These are phyloP conservation scores for Crocallis elinguaria DNA, from an alignment of 2,888 invertebrate species.

Conservation along the genomic window DNA sequence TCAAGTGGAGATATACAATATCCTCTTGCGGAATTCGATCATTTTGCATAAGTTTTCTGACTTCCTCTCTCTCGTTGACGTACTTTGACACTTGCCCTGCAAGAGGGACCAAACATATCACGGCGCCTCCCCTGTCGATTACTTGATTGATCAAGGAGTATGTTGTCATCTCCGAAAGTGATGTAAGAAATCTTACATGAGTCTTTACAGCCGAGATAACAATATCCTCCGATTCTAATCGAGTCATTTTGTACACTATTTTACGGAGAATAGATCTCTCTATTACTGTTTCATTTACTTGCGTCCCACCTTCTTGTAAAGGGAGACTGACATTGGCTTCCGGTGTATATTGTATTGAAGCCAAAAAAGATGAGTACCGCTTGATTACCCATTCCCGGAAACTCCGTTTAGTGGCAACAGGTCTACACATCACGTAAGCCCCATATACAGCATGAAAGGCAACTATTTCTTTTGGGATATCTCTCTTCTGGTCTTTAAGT, in stretches of 20 bases:
- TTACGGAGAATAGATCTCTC: not conserved
- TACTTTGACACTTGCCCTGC: not conserved
- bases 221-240: not conserved
- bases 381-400: slow-evolving; percentile 5
- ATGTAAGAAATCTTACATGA: slow-evolving; percentile 7
- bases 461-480: not conserved
- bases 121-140: not conserved
- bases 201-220: not conserved
- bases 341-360: too few relatives aligned
- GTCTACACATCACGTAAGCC: slow-evolving; percentile 11
- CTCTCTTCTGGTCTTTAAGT: not conserved
- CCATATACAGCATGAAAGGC: slow-evolving; percentile 12
- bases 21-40: not conserved
- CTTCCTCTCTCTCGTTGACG: not conserved
- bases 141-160: slow-evolving; percentile 6
- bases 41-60: not conserved
- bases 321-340: too few relatives aligned
- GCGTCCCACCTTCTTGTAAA: too few relatives aligned
- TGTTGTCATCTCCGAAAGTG: slow-evolving; percentile 11
- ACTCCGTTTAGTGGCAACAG: slow-evolving; percentile 7
- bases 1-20: not conserved
- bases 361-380: slow-evolving; percentile 1
- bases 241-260: not conserved
- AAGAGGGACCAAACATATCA: not conserved
- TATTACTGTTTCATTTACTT: slow-evolving; percentile 6